These are phyloP conservation scores for Diphyllodes magnificus DNA, from an alignment of 2,113 vertebrate species.

Conservation along the genomic window DNA sequence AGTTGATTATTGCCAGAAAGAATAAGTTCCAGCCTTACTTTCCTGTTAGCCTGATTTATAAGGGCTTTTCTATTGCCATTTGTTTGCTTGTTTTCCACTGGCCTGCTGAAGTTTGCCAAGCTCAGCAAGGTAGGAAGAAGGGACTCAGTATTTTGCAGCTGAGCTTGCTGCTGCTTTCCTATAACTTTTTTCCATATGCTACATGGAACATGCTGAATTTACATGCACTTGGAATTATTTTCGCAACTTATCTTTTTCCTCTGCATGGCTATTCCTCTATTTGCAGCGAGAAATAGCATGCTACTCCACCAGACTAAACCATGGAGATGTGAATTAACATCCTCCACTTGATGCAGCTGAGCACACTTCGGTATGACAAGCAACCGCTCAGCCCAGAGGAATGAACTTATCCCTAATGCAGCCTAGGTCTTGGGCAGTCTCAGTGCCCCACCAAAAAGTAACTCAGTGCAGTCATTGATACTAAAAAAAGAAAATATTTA, in stretches of 20 bases:
- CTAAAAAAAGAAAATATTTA: neutral
- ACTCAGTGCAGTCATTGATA: neutral
- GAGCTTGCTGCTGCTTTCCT: neutral
- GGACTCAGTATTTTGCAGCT: neutral
- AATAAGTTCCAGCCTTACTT: neutral
- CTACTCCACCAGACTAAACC: neutral
- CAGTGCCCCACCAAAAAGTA: neutral
- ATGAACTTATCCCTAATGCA: neutral
- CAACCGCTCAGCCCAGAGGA: accelerated
- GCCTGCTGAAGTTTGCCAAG: neutral
- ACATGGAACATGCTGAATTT: neutral
- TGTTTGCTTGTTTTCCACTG: neutral
- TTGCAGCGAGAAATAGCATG: neutral
- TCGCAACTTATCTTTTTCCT: neutral
- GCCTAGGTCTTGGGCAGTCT: neutral
- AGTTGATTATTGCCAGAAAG: neutral
- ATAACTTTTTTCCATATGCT: neutral
- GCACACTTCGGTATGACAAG: accelerated
- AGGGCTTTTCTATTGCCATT: neutral
- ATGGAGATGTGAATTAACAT: accelerated
- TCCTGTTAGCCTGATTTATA: neutral
- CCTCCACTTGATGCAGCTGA: neutral
- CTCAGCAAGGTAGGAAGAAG: neutral
- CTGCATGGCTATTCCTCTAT: neutral
- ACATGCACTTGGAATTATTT: neutral